These are phyloP conservation scores for Tetrapedia diversipes DNA, from an alignment of 2,888 invertebrate genomes.

Conservation along the genomic window DNA sequence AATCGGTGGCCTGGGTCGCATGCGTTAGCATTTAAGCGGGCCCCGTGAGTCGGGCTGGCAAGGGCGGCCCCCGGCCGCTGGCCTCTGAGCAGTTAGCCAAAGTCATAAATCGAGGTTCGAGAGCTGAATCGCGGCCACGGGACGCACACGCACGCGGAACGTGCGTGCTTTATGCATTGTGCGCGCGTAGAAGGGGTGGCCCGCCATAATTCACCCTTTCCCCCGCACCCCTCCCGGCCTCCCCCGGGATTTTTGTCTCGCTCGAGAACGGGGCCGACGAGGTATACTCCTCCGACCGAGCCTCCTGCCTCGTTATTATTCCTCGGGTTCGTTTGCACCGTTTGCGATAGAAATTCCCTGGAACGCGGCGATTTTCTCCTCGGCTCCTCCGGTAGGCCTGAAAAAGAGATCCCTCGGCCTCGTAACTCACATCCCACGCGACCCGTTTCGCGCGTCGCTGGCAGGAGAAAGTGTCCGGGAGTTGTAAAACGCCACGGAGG, in stretches of 20 bases:
- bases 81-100: slow-evolving; percentile 54
- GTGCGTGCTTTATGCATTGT: slow-evolving; percentile 53
- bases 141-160: slow-evolving; percentile 31
- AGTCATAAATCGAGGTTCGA: slow-evolving; percentile 67
- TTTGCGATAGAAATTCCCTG: neutral
- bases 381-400: too few relatives aligned
- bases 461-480: slow-evolving; percentile 1
- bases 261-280: too few relatives aligned
- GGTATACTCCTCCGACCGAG: too few relatives aligned
- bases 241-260: slow-evolving; percentile 17
- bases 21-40: slow-evolving; percentile 37
- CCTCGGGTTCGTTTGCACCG: neutral
- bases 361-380: neutral
- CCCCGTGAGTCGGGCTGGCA: slow-evolving; percentile 16
- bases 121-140: slow-evolving; percentile 55
- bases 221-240: neutral
- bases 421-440: slow-evolving; percentile 75
- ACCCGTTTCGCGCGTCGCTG: slow-evolving; percentile 17
- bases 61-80: slow-evolving; percentile 30
- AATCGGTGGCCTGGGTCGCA: slow-evolving; percentile 21
- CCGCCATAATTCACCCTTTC: slow-evolving; percentile 60
- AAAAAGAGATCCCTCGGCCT: slow-evolving; percentile 51
- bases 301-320: slow-evolving; percentile 3
- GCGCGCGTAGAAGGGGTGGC: slow-evolving; percentile 49
- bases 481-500: too few relatives aligned